Percentiles rank a stretch among this genome's conserved stretches.
phyloP scores from a whole-genome alignment of 2,797 vertebrate genomes.

The Trichosurus vulpecula region DNA sequence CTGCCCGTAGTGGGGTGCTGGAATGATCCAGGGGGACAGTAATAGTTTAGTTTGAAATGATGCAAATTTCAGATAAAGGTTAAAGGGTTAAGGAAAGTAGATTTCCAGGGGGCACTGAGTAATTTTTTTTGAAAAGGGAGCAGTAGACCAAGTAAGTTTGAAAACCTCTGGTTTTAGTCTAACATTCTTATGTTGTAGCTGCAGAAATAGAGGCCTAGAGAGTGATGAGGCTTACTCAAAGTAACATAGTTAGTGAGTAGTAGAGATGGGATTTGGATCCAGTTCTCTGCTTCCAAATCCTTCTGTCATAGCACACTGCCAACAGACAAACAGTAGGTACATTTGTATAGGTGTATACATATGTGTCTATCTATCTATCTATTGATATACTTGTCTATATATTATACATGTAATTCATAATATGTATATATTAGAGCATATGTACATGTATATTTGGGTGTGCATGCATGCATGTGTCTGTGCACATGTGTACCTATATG shows the following conservation, averaged over 20 bases:
- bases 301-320: neutral
- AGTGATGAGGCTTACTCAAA: neutral
- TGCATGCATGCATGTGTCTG: neutral
- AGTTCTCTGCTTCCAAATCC: neutral
- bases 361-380: neutral
- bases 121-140: too few species aligned
- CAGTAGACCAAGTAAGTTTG: too few species aligned
- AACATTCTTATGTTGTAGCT: neutral
- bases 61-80: too few species aligned
- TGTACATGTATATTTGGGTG: neutral
- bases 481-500: neutral
- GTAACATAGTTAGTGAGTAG: neutral
- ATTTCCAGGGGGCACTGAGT: too few species aligned
- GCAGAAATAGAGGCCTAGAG: neutral
- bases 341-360: neutral
- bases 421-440: neutral
- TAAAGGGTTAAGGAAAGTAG: too few species aligned
- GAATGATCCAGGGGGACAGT: too few species aligned
- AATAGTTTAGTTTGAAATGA: too few species aligned
- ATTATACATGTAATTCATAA: neutral
- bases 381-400: neutral
- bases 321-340: neutral
- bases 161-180: neutral
- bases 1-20: too few species aligned
- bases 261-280: neutral